Evolutionary conservation across 2,113 vertebrate species (phyloP), one percentile per base, ranked within the genome.

Genomic region (Hypocryptadius cinnamomeus): DNA sequence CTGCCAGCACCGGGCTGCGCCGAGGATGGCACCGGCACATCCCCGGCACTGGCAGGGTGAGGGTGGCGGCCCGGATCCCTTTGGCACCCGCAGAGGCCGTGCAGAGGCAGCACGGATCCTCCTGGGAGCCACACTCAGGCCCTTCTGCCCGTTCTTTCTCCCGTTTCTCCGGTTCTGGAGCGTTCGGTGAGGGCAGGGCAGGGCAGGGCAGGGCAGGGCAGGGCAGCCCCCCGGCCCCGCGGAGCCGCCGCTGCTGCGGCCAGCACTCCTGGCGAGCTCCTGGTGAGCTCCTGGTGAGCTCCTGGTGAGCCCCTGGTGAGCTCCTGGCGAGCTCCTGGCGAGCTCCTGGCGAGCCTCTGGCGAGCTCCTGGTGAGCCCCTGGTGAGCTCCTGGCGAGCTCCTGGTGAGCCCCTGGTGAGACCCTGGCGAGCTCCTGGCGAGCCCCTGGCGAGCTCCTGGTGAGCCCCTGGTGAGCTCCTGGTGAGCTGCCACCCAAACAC

Each of bases 141-240:
- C 9, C 21, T 66, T 44, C 37, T 82, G 61, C 28, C 27, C 30
- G 6, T 50, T 30, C 13, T 45, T 24, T 4, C 44, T 25, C 11
- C 53, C 4, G 20, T 25, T 71, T 42, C 28, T 19, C 22, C 22
- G 35, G 9, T 9, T 28, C 13, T 15, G 56, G 23, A 0, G 4
- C 0, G 8, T 3, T n/a, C 4, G 2, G 31, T 0, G 9, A 8
- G 71, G 31, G 50, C 13, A 28, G 42, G 57, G 5, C 8, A 9
- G 68, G 53, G 27, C 69, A 68, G 69, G n/a, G n/a, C n/a, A 8
- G 71, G 31, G 50, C 13, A 28, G 42, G 57, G 5, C 8, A 9
- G 68, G 53, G 27, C 69, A 68, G 69, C 28, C 15, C 22, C 14
- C 25, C 2, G 0, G 39, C 28, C 13, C 39, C 16, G 21, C 35